Evolutionary conservation across 2,888 invertebrate genomes (phyloP), one percentile per base, ranked within the genome.

Genomic region (Agrochola circellaris): DNA sequence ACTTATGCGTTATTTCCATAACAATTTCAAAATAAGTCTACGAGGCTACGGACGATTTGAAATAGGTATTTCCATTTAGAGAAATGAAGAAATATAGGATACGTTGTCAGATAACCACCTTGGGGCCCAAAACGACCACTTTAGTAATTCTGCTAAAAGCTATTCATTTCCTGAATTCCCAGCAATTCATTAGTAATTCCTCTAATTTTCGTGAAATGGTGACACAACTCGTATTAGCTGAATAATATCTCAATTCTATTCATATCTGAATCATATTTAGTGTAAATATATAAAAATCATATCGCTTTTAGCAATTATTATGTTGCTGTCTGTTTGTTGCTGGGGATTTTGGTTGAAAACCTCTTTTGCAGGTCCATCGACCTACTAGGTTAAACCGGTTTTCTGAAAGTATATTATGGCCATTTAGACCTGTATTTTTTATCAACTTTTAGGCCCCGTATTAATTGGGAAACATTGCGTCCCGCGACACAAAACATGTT

Each of bases 31-130:
- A 80, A 75, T 82, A 56, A 23, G 20, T 34, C 38, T n/a, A 23
- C 26, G 58, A 48, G 15, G n/a, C 20, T 48, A 30, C 42, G 34
- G 17, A 30, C n/a, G n/a, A 8, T 9, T 42, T 45, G 61, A 73
- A 77, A 82, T 69, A 34, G 81, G 83, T 54, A 61, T 73, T 83
- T 69, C 83, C 79, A 73, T 78, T 58, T 58, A 20, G 42, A 64
- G n/a, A 71, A 60, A 72, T 71, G 1, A 48, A 0, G 67, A 30
- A 71, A 82, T 66, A 66, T n/a, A 48, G 48, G 62, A 71, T 70
- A 48, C 42, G 30, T 20, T 23, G 5, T 15, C 9, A 13, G 60
- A 61, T 75, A 5, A 56, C 4, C 20, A 74, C 60, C 13, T 79
- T 51, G 34, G 23, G 6, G n/a, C n/a, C n/a, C n/a, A n/a, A n/a